Percentiles rank a stretch among this genome's conserved stretches.
Conservation (phyloP, 2,888 invertebrate genomes). For the Eurytoma californica region DNA sequence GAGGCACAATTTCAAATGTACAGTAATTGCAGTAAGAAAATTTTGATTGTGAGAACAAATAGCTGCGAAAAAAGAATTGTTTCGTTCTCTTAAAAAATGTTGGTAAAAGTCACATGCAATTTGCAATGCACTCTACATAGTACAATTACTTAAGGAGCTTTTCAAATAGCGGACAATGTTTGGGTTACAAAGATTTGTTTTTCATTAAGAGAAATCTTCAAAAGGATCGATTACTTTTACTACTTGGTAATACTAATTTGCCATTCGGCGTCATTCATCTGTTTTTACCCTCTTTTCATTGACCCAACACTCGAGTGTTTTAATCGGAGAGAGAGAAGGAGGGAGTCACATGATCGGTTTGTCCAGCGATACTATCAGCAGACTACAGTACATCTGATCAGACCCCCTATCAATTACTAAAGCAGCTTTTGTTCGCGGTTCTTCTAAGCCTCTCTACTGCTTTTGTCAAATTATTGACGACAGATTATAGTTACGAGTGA, state of each 20-base stretch:
- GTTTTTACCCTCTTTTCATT: conserved; percentile 51
- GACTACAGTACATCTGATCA: conserved; percentile 65
- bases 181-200: conserved; percentile 32
- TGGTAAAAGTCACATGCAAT: not conserved
- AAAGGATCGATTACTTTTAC: conserved; percentile 49
- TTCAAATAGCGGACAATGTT: conserved; percentile 19
- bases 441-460: conserved; percentile 65
- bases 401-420: conserved; percentile 70
- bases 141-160: conserved; percentile 22
- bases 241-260: conserved; percentile 49
- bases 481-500: too few relatives aligned
- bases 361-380: conserved; percentile 68
- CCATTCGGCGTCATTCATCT: conserved; percentile 44
- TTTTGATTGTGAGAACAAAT: too few relatives aligned
- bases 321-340: not conserved
- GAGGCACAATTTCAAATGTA: too few relatives aligned
- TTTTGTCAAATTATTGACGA: not conserved
- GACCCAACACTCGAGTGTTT: conserved; percentile 40
- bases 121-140: not conserved
- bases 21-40: too few relatives aligned
- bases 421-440: conserved; percentile 69
- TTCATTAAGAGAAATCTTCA: conserved; percentile 48
- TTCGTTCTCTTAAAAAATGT: too few relatives aligned
- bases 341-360: conserved; percentile 58
- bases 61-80: too few relatives aligned